A percentile compares a stretch with the other conserved stretches of the same genome.
Conservation (phyloP, 2,888 invertebrate genomes). For the Sinhomidia bicolor region DNA sequence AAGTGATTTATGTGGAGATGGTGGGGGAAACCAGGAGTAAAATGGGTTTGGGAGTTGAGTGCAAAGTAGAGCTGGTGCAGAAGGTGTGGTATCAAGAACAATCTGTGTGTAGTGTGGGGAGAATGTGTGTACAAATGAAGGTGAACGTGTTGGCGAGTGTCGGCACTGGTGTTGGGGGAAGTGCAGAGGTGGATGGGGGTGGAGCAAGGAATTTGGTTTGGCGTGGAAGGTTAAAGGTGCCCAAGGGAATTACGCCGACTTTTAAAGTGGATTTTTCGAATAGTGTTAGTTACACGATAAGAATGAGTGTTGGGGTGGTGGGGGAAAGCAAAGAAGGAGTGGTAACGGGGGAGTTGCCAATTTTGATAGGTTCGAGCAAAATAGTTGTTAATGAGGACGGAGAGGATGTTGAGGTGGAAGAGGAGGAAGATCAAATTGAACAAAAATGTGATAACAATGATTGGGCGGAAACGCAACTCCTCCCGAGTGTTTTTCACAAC, state of each 20-base stretch:
- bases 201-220: background rate
- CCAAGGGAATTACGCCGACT: background rate
- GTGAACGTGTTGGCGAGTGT: background rate
- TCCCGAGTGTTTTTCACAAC: too few species aligned
- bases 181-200: too few species aligned
- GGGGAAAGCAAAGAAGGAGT: background rate
- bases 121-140: constrained; percentile 43
- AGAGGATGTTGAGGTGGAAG: too few species aligned
- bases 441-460: too few species aligned
- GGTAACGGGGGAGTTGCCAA: background rate
- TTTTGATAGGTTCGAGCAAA: constrained; percentile 27
- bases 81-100: constrained; percentile 53
- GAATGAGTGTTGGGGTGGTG: background rate
- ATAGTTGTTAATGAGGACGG: too few species aligned
- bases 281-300: constrained; percentile 15
- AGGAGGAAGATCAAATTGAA: too few species aligned
- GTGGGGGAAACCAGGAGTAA: background rate
- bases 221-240: too few species aligned
- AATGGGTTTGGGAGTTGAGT: background rate
- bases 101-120: background rate
- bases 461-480: too few species aligned
- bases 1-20: background rate
- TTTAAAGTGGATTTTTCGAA: constrained; percentile 12
- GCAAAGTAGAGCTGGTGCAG: constrained; percentile 45
- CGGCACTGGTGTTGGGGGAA: too few species aligned